Evolutionary conservation across 2,888 invertebrate genomes (phyloP), one percentile per base, ranked within the genome.

Genomic region (Eilema caniola): DNA sequence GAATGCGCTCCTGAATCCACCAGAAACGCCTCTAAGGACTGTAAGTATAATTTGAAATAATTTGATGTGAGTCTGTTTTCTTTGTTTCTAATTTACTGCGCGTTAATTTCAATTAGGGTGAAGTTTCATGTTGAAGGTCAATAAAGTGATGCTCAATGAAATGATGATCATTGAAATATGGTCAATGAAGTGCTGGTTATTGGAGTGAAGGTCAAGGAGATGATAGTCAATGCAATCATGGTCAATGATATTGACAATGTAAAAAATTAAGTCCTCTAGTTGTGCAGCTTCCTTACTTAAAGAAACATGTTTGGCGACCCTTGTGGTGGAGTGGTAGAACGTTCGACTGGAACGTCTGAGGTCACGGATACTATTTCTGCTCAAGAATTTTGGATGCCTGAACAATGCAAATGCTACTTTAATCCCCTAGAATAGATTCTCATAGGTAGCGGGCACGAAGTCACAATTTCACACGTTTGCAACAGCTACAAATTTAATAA

Each of bases 1-100:
- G 77, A 79, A 89, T 57, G 88, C 90, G 0, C 84, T 96, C 0
- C 25, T 59, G 28, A 59, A 59, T 59, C 59, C 59, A 25, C 59
- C 59, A 72, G 78, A 89, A 82, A 89, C 82, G n/a, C 71, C 71
- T 0, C 20, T 57, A 12, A 74, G 71, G 53, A 74, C 75, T 10
- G 53, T 77, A 66, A 62, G 47, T 70, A n/a, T 33, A 24, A 41
- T 14, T 63, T 16, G 0, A 24, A 57, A 66, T 20, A 65, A 28
- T 25, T 25, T 37, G 16, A 41, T 4, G 37, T 37, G 37, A 37
- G 2, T 16, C 47, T 20, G 20, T 47, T 47, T 47, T 5, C 20
- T 7, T 47, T 16, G 16, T 16, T 20, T 47, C 7, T 7, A 20
- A 47, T 20, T 47, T 7, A 20, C 20, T 47, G 20, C 7, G 7